These are phyloP conservation scores for Callocephalon fimbriatum DNA, from an alignment of 2,113 vertebrate species.

Conservation along the genomic window DNA sequence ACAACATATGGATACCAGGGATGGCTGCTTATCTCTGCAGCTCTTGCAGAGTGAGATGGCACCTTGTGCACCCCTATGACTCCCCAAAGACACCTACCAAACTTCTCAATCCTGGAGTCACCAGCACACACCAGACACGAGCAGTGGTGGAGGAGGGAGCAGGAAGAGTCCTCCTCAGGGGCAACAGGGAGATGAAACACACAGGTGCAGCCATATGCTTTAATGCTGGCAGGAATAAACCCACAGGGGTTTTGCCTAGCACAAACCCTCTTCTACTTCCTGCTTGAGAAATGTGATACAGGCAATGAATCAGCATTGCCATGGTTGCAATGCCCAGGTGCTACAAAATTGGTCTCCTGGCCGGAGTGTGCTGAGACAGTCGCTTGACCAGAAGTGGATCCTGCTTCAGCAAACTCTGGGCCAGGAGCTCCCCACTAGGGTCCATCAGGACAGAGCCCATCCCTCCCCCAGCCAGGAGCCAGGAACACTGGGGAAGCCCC, in stretches of 20 bases:
- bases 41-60: neutral
- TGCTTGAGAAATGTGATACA: neutral
- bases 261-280: neutral
- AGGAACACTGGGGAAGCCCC: neutral
- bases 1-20: neutral
- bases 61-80: neutral
- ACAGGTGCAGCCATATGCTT: neutral
- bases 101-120: neutral
- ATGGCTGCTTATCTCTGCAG: neutral
- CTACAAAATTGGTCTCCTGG: neutral
- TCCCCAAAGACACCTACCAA: neutral
- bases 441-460: rapidly evolving
- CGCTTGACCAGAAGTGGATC: neutral
- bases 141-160: neutral
- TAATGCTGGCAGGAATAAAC: neutral
- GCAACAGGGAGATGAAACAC: neutral
- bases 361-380: neutral
- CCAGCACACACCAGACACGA: neutral
- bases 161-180: neutral
- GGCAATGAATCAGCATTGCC: neutral
- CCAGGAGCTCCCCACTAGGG: neutral
- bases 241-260: rapidly evolving
- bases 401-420: neutral
- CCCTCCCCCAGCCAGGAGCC: no score
- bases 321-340: neutral